phyloP scores from a whole-genome alignment of 2,797 vertebrate species.

The Squalus acanthias region DNA sequence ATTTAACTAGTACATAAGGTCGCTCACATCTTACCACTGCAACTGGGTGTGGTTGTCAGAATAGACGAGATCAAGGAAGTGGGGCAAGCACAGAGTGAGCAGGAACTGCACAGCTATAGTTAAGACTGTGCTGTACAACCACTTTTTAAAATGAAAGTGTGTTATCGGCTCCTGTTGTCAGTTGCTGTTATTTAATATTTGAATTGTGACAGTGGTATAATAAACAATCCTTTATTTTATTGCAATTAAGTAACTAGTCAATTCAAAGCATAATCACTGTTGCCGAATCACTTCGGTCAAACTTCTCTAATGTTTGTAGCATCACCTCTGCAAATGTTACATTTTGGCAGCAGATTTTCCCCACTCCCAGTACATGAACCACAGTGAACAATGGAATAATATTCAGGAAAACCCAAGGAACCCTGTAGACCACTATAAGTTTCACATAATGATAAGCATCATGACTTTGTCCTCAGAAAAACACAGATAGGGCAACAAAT shows the following conservation, averaged over 20 bases:
- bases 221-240: background rate
- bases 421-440: background rate
- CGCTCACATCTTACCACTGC: background rate
- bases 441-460: background rate
- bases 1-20: background rate
- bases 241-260: background rate
- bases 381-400: background rate
- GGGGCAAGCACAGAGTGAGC: background rate
- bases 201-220: background rate
- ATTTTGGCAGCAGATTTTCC: background rate
- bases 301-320: background rate
- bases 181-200: background rate
- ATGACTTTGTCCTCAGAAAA: background rate
- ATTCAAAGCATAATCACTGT: background rate
- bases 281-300: background rate
- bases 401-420: background rate
- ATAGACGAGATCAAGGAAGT: background rate
- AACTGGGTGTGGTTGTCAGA: background rate
- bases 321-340: background rate
- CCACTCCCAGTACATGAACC: background rate
- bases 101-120: background rate
- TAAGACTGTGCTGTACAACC: background rate
- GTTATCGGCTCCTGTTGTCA: background rate
- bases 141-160: background rate
- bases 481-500: background rate